Evolutionary conservation across 1,140 invertebrate genomes (phyloP), one percentile per base, ranked within the genome.

Genomic region (Eriocheir sinensis): DNA sequence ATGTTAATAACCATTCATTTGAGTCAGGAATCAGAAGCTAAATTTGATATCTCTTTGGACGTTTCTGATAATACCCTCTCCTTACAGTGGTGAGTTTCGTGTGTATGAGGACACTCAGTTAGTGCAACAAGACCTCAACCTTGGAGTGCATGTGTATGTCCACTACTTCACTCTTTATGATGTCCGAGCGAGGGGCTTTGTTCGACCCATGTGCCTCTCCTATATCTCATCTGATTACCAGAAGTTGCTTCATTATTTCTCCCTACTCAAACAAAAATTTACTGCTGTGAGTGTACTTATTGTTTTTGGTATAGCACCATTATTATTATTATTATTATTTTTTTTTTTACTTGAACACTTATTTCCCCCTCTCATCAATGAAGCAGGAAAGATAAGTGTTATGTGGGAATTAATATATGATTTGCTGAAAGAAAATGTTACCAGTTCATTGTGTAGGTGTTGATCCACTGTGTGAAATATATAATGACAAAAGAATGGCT

Each of bases 81-180:
- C 36, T 27, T 30, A 9, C 86, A 94, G 93, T 91, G 93, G 93
- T 40, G 93, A 94, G 41, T 94, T 94, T 80, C 93, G 93, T 34
- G 89, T 94, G n/a, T 94, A 89, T 91, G 93, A 88, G n/a, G 93
- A 94, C 36, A 94, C 93, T 17, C 93, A 94, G 88, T 44, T 94
- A 72, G 93, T 94, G 0, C 93, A 94, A 48, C 93, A 94, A 27
- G 93, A 94, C 44, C 80, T 94, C 17, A 89, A 79, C 8, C 93
- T 89, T n/a, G 93, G 89, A n/a, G 81, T 94, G 30, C 93, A 94
- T 91, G 93, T 94, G 60, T 94, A 94, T 85, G 89, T 94, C 34
- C 93, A 94, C 60, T 94, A 94, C 60, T 94, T 94, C 89, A 94
- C 93, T 1, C 89, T 94, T 15, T 94, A 94, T 90, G 93, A 94